Percentiles rank a stretch among this genome's conserved stretches.
Conservation (phyloP, 2,113 vertebrate species). For the Trichechus manatus region DNA sequence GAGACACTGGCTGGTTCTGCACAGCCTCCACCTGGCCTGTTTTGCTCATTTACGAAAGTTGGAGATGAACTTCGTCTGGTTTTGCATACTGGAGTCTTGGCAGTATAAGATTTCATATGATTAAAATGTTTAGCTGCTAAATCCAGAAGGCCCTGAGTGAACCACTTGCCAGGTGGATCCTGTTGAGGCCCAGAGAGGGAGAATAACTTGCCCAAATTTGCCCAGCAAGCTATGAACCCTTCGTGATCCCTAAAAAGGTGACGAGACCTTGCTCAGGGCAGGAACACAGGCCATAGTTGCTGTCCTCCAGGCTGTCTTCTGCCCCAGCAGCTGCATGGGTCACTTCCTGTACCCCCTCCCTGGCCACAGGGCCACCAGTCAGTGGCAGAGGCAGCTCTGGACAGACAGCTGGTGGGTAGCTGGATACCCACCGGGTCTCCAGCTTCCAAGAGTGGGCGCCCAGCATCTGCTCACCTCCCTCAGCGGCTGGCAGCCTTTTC, state of each 20-base stretch:
- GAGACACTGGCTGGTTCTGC: not conserved
- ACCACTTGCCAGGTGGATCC: not conserved
- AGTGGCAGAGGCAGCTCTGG: not conserved
- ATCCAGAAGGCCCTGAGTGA: not conserved
- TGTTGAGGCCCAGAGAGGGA: not conserved
- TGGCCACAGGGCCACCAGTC: not conserved
- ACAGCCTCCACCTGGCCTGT: not conserved
- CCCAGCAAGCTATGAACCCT: not conserved
- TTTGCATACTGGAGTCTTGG: not conserved
- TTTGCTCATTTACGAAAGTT: not conserved
- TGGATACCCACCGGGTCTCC: rapidly evolving
- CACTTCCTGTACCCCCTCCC: not conserved
- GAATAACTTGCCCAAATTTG: not conserved
- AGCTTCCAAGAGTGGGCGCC: not conserved
- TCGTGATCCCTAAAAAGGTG: not conserved
- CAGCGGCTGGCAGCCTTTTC: not conserved
- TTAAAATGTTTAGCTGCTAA: not conserved
- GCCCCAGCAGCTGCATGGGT: not conserved
- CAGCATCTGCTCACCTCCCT: not conserved
- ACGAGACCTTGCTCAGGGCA: not conserved
- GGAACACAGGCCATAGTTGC: not conserved
- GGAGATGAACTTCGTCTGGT: not conserved
- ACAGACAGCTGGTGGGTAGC: not conserved
- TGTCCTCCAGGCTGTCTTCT: not conserved
- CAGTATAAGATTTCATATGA: not conserved